Evolutionary conservation across 2,113 vertebrate species (phyloP).

Genomic region (Cranoglanis bouderius): DNA sequence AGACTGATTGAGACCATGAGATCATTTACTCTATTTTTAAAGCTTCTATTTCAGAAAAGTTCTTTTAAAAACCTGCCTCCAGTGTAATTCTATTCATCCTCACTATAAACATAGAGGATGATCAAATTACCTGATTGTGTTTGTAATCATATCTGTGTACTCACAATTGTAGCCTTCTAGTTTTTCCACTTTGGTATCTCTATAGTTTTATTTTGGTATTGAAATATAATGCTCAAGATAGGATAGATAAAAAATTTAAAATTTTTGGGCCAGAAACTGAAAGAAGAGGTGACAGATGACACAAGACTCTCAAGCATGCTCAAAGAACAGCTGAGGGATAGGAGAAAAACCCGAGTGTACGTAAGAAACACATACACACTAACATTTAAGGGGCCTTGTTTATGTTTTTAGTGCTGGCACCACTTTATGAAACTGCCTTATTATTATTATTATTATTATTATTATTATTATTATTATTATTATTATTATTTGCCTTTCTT

Average conservation of each 20-base stretch:
- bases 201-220: not conserved
- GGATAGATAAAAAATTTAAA: not conserved
- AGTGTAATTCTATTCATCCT: not conserved
- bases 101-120: not conserved
- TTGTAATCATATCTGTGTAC: not conserved
- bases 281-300: slow-evolving; percentile 78
- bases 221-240: not conserved
- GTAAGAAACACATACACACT: slow-evolving; percentile 34
- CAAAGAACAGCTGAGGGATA: slow-evolving; percentile 82
- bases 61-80: not conserved
- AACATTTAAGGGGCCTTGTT: not conserved
- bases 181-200: not conserved
- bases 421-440: not conserved
- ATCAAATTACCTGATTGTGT: not conserved
- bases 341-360: slow-evolving; percentile 80
- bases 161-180: not conserved
- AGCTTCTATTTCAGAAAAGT: not conserved
- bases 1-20: not conserved
- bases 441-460: not conserved
- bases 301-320: slow-evolving; percentile 72
- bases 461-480: too few relatives aligned
- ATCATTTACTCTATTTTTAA: not conserved
- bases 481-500: not conserved
- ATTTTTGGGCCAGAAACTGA: slow-evolving; percentile 72
- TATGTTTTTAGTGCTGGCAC: not conserved